Base-by-base conservation (phyloP, 2,888 invertebrate genomes). In the Noctua fimbriata region DNA sequence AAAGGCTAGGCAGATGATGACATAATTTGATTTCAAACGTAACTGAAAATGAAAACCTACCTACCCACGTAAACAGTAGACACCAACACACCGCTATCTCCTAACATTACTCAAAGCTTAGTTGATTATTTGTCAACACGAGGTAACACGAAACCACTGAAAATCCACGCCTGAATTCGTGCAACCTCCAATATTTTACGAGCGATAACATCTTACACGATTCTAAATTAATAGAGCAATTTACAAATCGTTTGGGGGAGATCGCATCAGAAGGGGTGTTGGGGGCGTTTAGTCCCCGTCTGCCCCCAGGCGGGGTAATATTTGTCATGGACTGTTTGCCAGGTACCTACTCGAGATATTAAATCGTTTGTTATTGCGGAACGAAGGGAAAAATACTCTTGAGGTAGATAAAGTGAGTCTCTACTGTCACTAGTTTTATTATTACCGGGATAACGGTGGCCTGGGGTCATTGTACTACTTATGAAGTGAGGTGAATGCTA, bases 141-240 rank as follows among this genome's bases (percentile, higher is more conserved):
- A 16, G 41, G 66, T 41, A 55, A 73, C 63, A 66, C 44, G 28
- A 79, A 82, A 58, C 82, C 75, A 14, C 63, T 73, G 71, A 76
- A 79, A 80, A 73, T 76, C 21, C 41, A n/a, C 52, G 44, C 72
- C 24, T n/a, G 65, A 83, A 76, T 76, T 76, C 28, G 79, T 83
- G 80, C 72, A 71, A 79, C 79, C 82, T 83, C 82, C 81, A 88
- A 92, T 92, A 93, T 91, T 93, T 93, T 89, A 93, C 77, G 73
- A 36, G 71, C 81, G 93, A 93, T 93, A 93, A 72, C 83, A 92
- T 93, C 93, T 88, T 85, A 85, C 84, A 88, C 89, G 90, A 84
- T 87, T 84, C 84, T 80, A 89, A 93, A 93, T 93, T 93, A 93
- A 93, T 93, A 90, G 92, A 92, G 90, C 91, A 91, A 92, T 94